Base-by-base conservation (phyloP, 2,888 invertebrate genomes). In the Drosophila quinaria region DNA sequence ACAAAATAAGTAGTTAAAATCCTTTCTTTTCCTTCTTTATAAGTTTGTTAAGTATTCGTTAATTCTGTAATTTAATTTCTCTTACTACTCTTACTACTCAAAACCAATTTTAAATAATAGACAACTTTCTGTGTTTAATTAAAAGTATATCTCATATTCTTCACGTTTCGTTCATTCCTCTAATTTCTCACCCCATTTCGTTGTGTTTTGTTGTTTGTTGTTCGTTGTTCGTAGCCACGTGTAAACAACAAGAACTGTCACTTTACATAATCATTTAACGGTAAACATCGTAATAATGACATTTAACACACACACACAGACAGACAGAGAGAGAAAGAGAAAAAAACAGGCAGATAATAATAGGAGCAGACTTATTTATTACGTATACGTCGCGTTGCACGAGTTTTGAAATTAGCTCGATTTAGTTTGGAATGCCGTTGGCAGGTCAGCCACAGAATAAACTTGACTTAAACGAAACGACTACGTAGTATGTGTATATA, bases 351-450 rank as follows among this genome's bases (percentile, higher is more conserved):
- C 2, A 52, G 61, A 61, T 50, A 60, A 50, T 50, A 46, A 63
- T 31, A 65, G 33, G 10, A 35, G 15, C 41, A 33, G 13, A 39
- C 25, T 56, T 60, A 68, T 60, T 54, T 60, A 70, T 77, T 73
- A 66, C 65, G 76, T 76, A 76, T 76, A 73, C 76, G 76, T 59
- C 72, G 15, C 47, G 49, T 56, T 17, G 51, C 29, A 33, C 44
- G 47, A 59, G 50, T 50, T 77, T 65, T 22, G 31, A 63, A 70
- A 65, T 78, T 62, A 63, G 55, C 51, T 61, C 39, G 56, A 17
- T 49, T 19, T 19, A 42, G 59, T 17, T 61, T 67, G 54, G 58
- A 70, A 67, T 78, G 78, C 67, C 41, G 74, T 70, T 77, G 74
- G n/a, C 74, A 70, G 61, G 41, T 78, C 63, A 70, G 13, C 60